These are phyloP conservation scores for Zootermopsis nevadensis DNA, from an alignment of 2,888 invertebrate genomes.

Conservation along the genomic window DNA sequence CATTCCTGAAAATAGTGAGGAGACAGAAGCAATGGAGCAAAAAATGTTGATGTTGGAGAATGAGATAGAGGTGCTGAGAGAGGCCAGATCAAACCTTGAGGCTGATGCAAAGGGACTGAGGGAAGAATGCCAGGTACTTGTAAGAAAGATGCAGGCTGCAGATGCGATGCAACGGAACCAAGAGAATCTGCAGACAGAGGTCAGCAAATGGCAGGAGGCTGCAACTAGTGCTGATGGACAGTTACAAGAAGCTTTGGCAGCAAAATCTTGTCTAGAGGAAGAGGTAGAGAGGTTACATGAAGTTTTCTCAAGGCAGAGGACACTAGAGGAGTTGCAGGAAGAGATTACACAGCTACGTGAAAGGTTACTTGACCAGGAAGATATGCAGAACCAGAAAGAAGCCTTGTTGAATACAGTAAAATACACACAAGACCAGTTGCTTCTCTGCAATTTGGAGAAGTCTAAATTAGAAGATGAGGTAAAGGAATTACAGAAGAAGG, in stretches of 20 bases:
- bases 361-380: neutral
- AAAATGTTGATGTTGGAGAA: slow-evolving; percentile 58
- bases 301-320: neutral
- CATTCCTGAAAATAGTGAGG: slow-evolving; percentile 61
- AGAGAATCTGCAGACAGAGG: slow-evolving; percentile 65
- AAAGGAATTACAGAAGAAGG: neutral
- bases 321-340: neutral
- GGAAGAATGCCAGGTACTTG: slow-evolving; percentile 51
- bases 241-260: slow-evolving; percentile 61
- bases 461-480: neutral
- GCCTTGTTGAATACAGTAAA: neutral
- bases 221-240: slow-evolving; percentile 61
- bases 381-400: neutral
- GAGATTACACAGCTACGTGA: neutral
- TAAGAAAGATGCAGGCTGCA: slow-evolving; percentile 59
- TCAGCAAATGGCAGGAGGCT: slow-evolving; percentile 22
- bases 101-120: slow-evolving; percentile 58
- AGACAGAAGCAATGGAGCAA: slow-evolving; percentile 58
- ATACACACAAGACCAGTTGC: no score
- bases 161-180: slow-evolving; percentile 66
- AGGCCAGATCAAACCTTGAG: slow-evolving; percentile 64
- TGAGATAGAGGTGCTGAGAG: slow-evolving; percentile 60
- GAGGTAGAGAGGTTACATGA: neutral
- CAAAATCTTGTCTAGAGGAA: slow-evolving; percentile 27
- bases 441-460: no score